Percentiles rank a stretch among this genome's conserved stretches.
phyloP scores from a whole-genome alignment of 1,140 invertebrate genomes.

The Bombus waltoni region DNA sequence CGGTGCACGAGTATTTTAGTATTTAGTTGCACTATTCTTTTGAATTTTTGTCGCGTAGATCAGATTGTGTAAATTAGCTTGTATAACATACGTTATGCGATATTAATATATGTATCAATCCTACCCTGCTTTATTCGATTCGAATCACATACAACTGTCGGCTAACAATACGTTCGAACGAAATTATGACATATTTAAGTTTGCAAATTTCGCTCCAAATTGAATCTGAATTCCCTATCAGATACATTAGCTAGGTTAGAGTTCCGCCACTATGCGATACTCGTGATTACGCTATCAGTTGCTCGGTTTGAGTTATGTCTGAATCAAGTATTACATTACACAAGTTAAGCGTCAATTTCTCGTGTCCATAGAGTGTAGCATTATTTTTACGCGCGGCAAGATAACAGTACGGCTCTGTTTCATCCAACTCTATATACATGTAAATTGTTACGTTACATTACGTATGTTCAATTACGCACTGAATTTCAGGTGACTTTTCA shows the following conservation, averaged over 20 bases:
- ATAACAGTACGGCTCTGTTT: not conserved
- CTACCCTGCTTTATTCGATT: not conserved
- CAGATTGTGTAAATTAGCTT: not conserved
- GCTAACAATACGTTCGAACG: not conserved
- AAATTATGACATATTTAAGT: not conserved
- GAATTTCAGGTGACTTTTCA: conserved; percentile 1
- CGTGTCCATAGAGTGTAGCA: not conserved
- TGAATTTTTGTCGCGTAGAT: too few relatives aligned
- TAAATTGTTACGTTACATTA: not conserved
- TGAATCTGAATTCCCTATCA: not conserved
- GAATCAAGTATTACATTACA: conserved; percentile 29
- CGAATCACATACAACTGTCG: not conserved
- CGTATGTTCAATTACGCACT: not conserved
- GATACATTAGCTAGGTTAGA: not conserved
- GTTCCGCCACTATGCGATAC: not conserved
- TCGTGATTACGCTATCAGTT: conserved; percentile 9
- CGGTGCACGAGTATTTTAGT: too few relatives aligned
- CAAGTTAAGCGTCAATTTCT: conserved; percentile 34
- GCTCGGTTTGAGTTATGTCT: conserved; percentile 17
- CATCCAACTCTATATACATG: not conserved
- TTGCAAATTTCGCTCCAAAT: not conserved
- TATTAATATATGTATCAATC: not conserved
- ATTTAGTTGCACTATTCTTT: too few relatives aligned
- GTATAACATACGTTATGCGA: not conserved
- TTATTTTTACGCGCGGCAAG: conserved; percentile 3